Conservation (phyloP, 2,888 invertebrate genomes). For the Catonia carolina region DNA sequence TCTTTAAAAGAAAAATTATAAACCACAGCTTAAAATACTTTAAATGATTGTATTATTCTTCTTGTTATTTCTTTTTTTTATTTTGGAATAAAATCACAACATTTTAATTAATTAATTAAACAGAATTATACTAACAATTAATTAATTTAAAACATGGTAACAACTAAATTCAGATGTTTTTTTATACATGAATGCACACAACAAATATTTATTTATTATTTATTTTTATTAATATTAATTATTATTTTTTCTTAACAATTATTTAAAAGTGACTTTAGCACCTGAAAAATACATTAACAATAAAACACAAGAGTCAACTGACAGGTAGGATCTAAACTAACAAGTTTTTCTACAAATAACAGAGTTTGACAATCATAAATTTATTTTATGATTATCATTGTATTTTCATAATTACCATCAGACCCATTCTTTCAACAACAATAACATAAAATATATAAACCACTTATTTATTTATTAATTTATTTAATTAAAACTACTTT, state of each 20-base stretch:
- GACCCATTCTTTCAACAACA: conserved; percentile 12
- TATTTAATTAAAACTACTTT: too few species aligned
- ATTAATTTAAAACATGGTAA: conserved; percentile 16
- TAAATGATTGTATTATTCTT: not conserved
- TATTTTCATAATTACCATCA: too few species aligned
- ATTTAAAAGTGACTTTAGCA: conserved; percentile 27
- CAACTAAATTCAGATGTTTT: conserved; percentile 17
- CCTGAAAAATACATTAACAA: conserved; percentile 27
- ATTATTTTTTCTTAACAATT: conserved; percentile 24
- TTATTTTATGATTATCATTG: too few species aligned
- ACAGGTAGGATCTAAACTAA: conserved; percentile 23
- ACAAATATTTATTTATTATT: conserved; percentile 19
- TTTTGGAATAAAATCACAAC: conserved; percentile 3
- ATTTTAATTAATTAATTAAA: conserved; percentile 10
- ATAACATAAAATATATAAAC: conserved; percentile 18
- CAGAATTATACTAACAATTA: not conserved
- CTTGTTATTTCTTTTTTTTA: not conserved
- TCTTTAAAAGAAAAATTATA: conserved; percentile 7
- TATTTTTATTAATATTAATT: conserved; percentile 8
- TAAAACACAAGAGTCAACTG: conserved; percentile 24
- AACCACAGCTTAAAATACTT: not conserved
- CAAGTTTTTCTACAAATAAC: conserved; percentile 19
- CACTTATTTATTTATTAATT: too few species aligned
- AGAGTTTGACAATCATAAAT: not conserved
- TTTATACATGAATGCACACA: conserved; percentile 25